Evolutionary conservation across 2,888 invertebrate genomes (phyloP).

Genomic region (Hypomecis atomaria): DNA sequence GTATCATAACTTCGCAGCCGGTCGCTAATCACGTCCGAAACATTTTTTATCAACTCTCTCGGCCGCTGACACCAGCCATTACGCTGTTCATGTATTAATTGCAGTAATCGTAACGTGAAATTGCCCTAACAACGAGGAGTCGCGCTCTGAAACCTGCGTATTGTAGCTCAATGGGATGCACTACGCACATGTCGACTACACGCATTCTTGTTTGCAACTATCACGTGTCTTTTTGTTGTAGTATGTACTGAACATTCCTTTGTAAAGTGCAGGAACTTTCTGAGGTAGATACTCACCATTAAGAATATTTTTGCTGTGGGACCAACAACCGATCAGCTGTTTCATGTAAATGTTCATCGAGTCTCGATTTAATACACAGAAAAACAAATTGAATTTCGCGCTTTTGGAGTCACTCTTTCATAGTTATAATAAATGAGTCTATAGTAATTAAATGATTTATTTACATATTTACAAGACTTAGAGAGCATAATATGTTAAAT

Average conservation of each 20-base stretch:
- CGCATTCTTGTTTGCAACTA: slow-evolving; percentile 16
- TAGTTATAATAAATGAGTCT: too few relatives aligned
- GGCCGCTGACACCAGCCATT: slow-evolving; percentile 33
- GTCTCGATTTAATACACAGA: too few relatives aligned
- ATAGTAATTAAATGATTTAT: too few relatives aligned
- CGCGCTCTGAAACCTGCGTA: slow-evolving; percentile 40
- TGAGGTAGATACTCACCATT: too few relatives aligned
- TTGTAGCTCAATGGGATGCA: slow-evolving; percentile 35
- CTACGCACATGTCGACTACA: background rate
- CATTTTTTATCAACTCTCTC: slow-evolving; percentile 25
- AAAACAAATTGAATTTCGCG: too few relatives aligned
- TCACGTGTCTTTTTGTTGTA: background rate
- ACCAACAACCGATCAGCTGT: too few relatives aligned
- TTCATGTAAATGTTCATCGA: too few relatives aligned
- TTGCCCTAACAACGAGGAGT: slow-evolving; percentile 38
- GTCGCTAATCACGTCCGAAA: slow-evolving; percentile 1
- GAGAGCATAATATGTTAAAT: too few relatives aligned
- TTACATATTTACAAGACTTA: too few relatives aligned
- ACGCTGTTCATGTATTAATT: slow-evolving; percentile 42
- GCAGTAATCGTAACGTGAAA: slow-evolving; percentile 51
- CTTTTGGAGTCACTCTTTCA: too few relatives aligned
- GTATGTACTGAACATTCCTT: background rate
- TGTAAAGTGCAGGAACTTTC: background rate
- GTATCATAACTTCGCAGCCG: background rate
- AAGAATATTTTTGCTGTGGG: too few relatives aligned